Base-by-base conservation (phyloP, 2,888 invertebrate species). In the Agriotes lineatus region DNA sequence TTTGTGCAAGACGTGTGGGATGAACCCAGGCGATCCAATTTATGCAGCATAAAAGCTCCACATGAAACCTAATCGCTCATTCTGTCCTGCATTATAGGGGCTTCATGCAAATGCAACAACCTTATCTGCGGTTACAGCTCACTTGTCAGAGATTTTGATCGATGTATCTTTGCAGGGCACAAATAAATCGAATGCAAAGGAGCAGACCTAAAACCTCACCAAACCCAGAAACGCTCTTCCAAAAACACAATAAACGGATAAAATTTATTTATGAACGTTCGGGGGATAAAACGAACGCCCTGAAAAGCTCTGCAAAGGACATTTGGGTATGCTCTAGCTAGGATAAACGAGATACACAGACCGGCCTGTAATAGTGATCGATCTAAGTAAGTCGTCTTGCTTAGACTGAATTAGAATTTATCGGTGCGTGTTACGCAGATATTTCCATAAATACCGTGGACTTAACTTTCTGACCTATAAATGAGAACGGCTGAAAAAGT, bases 131-230 rank as follows among this genome's bases (percentile, higher is more conserved):
- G 20, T 48, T 48, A 48, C 48, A 48, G 48, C 12, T 48, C 12
- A 19, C 22, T 48, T 48, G 48, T 48, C 48, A 12, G 22, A 12
- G 48, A 48, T 48, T 48, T 48, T 48, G 48, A 48, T 48, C 48
- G 48, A 48, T 48, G 48, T 22, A 48, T 48, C 22, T 48, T 48
- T 48, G 48, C 25, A 22, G n/a, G n/a, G n/a, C n/a, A n/a, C 12
- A 48, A 20, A 25, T 22, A 48, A 48, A 48, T 48, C 12, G 22
- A n/a, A n/a, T 48, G n/a, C 6, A 48, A 25, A 1, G 25, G 12
- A 42, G 14, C 14, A 39, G n/a, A 39, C 7, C 4, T 25, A 9
- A 39, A 12, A 39, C 1, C 37, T 14, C 14, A 39, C 5, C 10
- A n/a, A n/a, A 12, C 5, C n/a, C 10, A 12, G 12, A 12, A 14